Base-by-base conservation (phyloP, 1,140 invertebrate species). In the Drosophila sturtevanti region DNA sequence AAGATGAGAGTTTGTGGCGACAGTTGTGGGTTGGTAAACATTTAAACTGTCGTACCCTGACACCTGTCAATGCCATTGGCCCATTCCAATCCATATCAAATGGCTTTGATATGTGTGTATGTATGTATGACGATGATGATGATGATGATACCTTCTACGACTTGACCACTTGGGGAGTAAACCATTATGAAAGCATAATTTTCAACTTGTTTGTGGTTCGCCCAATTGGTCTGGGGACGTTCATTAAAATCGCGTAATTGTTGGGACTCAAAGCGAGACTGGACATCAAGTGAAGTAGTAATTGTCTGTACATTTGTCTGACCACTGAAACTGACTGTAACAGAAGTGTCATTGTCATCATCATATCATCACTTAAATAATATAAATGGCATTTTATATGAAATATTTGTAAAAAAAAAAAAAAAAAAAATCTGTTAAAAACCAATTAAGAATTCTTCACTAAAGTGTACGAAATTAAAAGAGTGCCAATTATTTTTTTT, bases 231-330 rank as follows among this genome's bases (percentile, higher is more conserved):
- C 41, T 48, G 41, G 10, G 41, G 41, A 48, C 79, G 68, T 79
- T 79, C 84, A 89, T 84, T 89, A 89, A 87, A 77, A 79, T 63
- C 68, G 85, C 76, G 85, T 84, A 84, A 89, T 89, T 87, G 82
- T 68, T 68, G 82, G 63, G 11, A 44, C 41, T 21, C 44, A 84
- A 58, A 89, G 82, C 79, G 84, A 76, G 79, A 1, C 87, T 82
- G 44, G 41, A 44, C 14, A 44, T 16, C 41, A 44, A 59, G 63
- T 63, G 44, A 69, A 71, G 44, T 66, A 44, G 44, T 66, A 44
- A 44, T 16, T 44, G 41, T 44, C 41, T 18, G 72, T n/a, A 41
- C 52, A 35, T 51, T 48, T 34, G 9, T 55, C 24, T 18, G 54
- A 34, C 54, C 54, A 56, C 27, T 56, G 27, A 56, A 56, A 48